Conservation (phyloP, 2,888 invertebrate genomes). For the Chironomus riparius region DNA sequence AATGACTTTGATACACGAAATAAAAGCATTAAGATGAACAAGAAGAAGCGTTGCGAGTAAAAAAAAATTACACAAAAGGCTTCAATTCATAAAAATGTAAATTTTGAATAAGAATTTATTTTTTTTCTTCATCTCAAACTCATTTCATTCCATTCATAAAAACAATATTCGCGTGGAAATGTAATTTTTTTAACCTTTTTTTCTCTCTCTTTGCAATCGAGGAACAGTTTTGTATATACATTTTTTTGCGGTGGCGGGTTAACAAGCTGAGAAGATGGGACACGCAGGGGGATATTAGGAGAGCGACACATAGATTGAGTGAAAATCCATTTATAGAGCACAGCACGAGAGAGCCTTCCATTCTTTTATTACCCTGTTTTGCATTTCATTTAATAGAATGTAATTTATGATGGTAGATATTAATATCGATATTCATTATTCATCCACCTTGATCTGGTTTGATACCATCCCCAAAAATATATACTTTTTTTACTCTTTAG, state of each 20-base stretch:
- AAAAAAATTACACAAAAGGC: conserved; percentile 8
- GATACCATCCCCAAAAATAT: conserved; percentile 8
- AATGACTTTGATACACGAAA: conserved; percentile 7
- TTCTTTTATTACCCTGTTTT: conserved; percentile 20
- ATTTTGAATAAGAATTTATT: conserved; percentile 1
- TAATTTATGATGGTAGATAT: conserved; percentile 23
- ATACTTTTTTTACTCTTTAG: neutral
- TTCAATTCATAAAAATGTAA: conserved; percentile 26
- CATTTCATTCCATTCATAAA: conserved; percentile 16
- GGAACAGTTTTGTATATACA: neutral
- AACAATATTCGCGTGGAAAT: conserved; percentile 15
- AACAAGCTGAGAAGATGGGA: conserved; percentile 1
- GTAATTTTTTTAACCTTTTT: conserved; percentile 11
- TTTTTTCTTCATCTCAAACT: neutral
- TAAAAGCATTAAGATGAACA: neutral
- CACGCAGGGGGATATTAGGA: neutral
- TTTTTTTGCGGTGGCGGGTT: conserved; percentile 2
- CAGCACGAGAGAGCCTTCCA: conserved; percentile 4
- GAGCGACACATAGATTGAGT: neutral
- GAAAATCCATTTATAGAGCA: conserved; percentile 23
- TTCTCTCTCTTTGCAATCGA: neutral
- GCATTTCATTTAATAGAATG: neutral
- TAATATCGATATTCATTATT: conserved; percentile 28
- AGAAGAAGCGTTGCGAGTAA: neutral
- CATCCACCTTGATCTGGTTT: conserved; percentile 25